phyloP scores from a whole-genome alignment of 2,113 vertebrate genomes.

The Takifugu bimaculatus region DNA sequence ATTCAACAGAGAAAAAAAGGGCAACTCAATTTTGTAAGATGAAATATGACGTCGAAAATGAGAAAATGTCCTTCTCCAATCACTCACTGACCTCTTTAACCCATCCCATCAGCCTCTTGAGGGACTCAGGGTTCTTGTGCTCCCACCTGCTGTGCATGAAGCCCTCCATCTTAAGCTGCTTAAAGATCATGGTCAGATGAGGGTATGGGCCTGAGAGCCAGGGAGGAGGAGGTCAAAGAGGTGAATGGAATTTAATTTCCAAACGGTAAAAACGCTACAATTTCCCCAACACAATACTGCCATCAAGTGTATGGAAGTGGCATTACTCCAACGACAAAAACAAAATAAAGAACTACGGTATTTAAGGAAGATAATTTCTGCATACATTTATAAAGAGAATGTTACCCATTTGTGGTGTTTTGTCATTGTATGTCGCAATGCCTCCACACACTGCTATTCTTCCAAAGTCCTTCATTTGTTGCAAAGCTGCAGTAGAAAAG shows the following conservation, averaged over 20 bases:
- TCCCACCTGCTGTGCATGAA: conserved; percentile 75
- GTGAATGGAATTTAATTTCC: neutral
- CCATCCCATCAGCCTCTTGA: conserved; percentile 80
- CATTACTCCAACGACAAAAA: neutral
- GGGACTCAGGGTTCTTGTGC: conserved; percentile 70
- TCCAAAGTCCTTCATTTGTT: conserved; percentile 84
- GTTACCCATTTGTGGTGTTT: conserved; percentile 75
- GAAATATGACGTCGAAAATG: neutral
- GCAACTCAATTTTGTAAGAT: accelerated
- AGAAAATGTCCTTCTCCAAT: neutral
- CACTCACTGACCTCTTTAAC: conserved; percentile 75
- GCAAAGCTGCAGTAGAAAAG: conserved; percentile 74
- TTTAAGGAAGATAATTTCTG: neutral
- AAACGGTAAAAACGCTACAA: neutral
- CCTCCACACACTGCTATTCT: conserved; percentile 86
- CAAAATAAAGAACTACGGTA: too few relatives aligned
- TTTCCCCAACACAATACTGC: conserved; percentile 1
- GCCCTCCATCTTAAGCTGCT: conserved; percentile 82
- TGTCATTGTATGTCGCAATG: conserved; percentile 82
- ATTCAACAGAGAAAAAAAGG: neutral
- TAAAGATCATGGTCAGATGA: conserved; percentile 69
- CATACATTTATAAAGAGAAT: neutral
- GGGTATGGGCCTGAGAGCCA: conserved; percentile 72
- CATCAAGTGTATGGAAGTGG: conserved; percentile 17
- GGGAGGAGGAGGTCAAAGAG: neutral